phyloP scores from a whole-genome alignment of 1,140 invertebrate species.

The Drosophila insularis region DNA sequence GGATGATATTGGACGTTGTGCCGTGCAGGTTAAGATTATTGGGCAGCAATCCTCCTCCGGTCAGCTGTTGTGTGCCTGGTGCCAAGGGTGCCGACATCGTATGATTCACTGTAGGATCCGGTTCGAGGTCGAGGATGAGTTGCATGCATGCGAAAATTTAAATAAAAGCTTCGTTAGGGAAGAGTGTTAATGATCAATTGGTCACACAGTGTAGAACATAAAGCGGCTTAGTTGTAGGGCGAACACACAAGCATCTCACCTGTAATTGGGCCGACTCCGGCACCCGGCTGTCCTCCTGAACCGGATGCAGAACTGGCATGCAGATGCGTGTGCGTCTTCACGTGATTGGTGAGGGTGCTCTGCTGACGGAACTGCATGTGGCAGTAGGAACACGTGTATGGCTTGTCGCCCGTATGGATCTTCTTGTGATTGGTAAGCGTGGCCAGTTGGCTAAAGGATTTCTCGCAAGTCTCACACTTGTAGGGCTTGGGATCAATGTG shows the following conservation, averaged over 20 bases:
- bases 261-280: slow-evolving; percentile 38
- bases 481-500: slow-evolving; percentile 82
- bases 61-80: slow-evolving; percentile 66
- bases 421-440: slow-evolving; percentile 81
- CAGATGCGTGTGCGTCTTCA: slow-evolving; percentile 81
- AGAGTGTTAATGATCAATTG: slow-evolving; percentile 79
- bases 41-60: slow-evolving; percentile 60
- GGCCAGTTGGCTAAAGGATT: slow-evolving; percentile 77
- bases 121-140: slow-evolving; percentile 34
- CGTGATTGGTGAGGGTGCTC: slow-evolving; percentile 80
- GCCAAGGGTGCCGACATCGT: slow-evolving; percentile 67
- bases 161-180: slow-evolving; percentile 82
- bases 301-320: slow-evolving; percentile 44
- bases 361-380: slow-evolving; percentile 81
- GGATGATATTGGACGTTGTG: slow-evolving; percentile 64
- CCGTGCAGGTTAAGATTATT: slow-evolving; percentile 73
- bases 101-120: slow-evolving; percentile 63
- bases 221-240: slow-evolving; percentile 77
- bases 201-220: slow-evolving; percentile 75
- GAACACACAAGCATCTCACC: slow-evolving; percentile 68
- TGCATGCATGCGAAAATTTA: slow-evolving; percentile 81
- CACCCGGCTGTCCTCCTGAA: slow-evolving; percentile 42
- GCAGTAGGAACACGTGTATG: slow-evolving; percentile 80
- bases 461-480: slow-evolving; percentile 81
- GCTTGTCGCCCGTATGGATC: slow-evolving; percentile 82